phyloP scores from a whole-genome alignment of 92 coral and sea anemone species.

The Zoanthus gigantus region DNA sequence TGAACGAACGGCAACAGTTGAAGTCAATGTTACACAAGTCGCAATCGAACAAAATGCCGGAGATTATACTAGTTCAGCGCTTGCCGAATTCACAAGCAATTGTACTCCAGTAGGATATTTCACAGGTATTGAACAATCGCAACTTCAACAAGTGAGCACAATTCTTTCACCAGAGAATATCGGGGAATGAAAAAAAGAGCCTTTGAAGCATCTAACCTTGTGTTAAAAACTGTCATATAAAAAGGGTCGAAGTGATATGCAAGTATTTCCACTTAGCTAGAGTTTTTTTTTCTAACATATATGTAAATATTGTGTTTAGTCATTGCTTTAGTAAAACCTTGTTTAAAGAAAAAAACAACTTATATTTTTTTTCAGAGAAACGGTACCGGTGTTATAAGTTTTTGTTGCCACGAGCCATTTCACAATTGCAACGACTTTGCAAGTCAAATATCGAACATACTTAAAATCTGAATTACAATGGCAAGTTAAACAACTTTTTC shows the following conservation, averaged over 20 bases:
- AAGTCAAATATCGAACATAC: constrained; percentile 1
- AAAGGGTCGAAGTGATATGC: background rate
- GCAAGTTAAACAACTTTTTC: background rate
- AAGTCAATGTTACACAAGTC: constrained; percentile 73
- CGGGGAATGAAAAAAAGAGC: constrained; percentile 10
- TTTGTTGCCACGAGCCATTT: background rate
- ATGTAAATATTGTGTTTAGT: constrained; percentile 22
- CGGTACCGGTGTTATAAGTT: background rate
- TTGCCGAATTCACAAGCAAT: constrained; percentile 54
- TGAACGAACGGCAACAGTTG: constrained; percentile 81
- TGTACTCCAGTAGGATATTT: constrained; percentile 31
- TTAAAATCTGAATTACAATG: background rate
- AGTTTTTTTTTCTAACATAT: constrained; percentile 15
- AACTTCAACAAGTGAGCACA: constrained; percentile 24
- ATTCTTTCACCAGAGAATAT: constrained; percentile 48
- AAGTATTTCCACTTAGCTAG: constrained; percentile 16
- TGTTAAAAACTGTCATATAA: background rate
- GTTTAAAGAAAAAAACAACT: background rate
- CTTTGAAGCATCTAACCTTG: background rate
- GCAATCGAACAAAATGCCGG: constrained; percentile 40
- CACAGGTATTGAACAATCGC: constrained; percentile 37
- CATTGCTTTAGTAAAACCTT: background rate
- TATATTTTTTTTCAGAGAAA: background rate
- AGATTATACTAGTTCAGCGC: constrained; percentile 33
- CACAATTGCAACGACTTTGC: background rate